Base-by-base conservation (phyloP, 2,888 invertebrate species). In the Caradrina kadenii region DNA sequence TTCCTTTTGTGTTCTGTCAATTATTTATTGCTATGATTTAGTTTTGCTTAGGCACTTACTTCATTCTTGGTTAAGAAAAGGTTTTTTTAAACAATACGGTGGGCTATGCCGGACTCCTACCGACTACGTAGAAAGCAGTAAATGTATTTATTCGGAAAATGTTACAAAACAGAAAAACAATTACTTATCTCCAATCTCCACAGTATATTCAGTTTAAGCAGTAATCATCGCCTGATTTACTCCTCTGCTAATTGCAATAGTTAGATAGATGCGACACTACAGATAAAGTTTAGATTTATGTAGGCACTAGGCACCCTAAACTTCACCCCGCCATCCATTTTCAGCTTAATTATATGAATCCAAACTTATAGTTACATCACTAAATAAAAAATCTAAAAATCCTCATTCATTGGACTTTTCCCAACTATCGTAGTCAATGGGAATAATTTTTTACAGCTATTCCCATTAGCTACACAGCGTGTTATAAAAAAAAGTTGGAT, bases 391-490 rank as follows among this genome's bases (percentile, higher is more conserved):
- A 1, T 17, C 71, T 35, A 71, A 75, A 76, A 62, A 35, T 70
- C 26, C 49, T 58, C 52, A 17, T 76, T 55, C 48, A 54, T 80
- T 64, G 52, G 54, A 63, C 6, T 66, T 80, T 64, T 54, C 63
- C 42, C 48, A 81, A 63, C 50, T 42, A 50, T 49, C 56, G 53
- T 49, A 53, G 17, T 19, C 35, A 39, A 62, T 76, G 54, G 64
- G 76, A 76, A 80, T 80, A 64, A 77, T 79, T 45, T 64, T 68
- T 79, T 69, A 69, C 55, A 54, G 50, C 60, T 3, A 61, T 61
- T 66, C 50, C 63, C 48, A 71, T 71, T 80, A 61, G 13, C 11
- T 48, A 61, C 39, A 63, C 53, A 42, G 42, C 26, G 45, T 55
- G 48, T 61, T 61, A 49, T 52, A 61, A 66, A 77, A 79, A 69